Evolutionary conservation across 2,113 vertebrate genomes (phyloP).

Genomic region (Dasypus novemcinctus): DNA sequence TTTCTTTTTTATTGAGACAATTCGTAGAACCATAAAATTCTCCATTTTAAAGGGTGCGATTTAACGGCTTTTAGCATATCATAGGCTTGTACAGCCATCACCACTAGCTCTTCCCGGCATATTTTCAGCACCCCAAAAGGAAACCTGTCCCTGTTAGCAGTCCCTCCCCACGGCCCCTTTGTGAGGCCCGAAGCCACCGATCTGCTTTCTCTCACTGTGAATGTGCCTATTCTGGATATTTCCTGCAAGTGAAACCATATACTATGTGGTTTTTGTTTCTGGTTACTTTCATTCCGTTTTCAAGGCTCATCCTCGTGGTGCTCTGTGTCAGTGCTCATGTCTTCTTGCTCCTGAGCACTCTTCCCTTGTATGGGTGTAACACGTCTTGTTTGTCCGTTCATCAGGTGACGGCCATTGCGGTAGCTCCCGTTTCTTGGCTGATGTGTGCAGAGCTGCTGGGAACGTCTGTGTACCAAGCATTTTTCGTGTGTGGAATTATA

Average conservation of each 20-base stretch:
- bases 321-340: accelerated
- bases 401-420: too few relatives aligned
- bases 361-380: too few relatives aligned
- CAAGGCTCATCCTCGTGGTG: accelerated
- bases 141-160: not conserved
- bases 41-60: not conserved
- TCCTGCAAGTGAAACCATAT: accelerated
- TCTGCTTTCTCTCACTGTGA: not conserved
- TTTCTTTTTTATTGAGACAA: not conserved
- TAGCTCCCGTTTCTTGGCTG: too few relatives aligned
- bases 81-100: too few relatives aligned
- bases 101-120: not conserved
- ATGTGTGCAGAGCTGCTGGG: too few relatives aligned
- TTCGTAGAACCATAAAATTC: not conserved
- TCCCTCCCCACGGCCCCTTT: not conserved
- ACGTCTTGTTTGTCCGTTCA: too few relatives aligned
- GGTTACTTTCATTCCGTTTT: not conserved
- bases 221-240: too few relatives aligned
- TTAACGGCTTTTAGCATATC: not conserved
- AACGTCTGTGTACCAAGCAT: too few relatives aligned
- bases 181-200: too few relatives aligned
- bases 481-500: too few relatives aligned
- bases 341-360: too few relatives aligned
- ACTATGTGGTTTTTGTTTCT: not conserved
- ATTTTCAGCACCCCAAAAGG: not conserved